Evolutionary conservation across 2,888 invertebrate species (phyloP).

Genomic region (Adineta ricciae): DNA sequence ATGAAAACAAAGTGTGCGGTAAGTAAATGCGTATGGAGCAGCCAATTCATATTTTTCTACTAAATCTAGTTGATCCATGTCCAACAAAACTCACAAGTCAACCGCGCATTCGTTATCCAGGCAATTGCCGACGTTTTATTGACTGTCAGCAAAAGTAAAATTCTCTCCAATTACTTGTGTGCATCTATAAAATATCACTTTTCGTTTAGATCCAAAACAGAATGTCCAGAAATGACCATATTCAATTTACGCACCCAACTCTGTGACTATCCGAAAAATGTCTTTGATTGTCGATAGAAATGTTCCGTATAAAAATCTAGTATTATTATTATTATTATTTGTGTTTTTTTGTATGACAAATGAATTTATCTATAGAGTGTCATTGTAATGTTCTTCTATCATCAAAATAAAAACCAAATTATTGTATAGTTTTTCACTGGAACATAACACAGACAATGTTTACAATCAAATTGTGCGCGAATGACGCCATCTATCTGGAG

Average conservation of each 20-base stretch:
- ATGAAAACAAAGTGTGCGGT: neutral
- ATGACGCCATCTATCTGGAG: too few species aligned
- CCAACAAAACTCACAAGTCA: neutral
- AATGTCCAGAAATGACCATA: neutral
- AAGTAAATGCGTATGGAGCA: neutral
- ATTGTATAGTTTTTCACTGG: neutral
- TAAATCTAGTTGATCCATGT: neutral
- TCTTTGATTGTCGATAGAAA: neutral
- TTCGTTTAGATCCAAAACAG: neutral
- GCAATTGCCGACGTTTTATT: neutral
- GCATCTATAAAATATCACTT: neutral
- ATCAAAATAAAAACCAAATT: neutral
- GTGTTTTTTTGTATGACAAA: slow-evolving; percentile 1
- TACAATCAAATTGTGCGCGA: too few species aligned
- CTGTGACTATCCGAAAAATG: neutral
- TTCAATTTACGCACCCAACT: neutral
- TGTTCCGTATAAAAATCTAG: neutral
- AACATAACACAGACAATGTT: too few species aligned
- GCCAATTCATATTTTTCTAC: too few species aligned
- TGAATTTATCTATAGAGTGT: neutral
- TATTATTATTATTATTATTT: slow-evolving; percentile 2
- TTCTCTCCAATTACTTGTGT: too few species aligned
- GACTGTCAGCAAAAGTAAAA: slow-evolving; percentile 1
- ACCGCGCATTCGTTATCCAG: neutral
- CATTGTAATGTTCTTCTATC: neutral